phyloP scores from a whole-genome alignment of 1,140 invertebrate genomes.

The Diabrotica undecimpunctata region DNA sequence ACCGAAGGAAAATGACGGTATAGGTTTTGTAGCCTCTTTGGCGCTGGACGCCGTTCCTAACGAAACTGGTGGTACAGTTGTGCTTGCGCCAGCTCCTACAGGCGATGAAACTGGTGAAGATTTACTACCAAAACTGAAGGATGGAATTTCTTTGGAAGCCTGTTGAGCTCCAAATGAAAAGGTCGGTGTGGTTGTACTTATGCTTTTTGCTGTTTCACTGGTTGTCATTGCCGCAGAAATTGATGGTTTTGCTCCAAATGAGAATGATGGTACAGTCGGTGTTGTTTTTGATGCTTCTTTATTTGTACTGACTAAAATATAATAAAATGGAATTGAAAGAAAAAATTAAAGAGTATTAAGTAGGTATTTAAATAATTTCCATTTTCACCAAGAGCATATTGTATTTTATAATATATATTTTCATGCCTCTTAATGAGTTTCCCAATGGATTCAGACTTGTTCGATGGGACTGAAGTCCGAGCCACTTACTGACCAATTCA shows the following conservation, averaged over 20 bases:
- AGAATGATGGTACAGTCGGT: not conserved
- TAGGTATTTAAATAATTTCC: too few relatives aligned
- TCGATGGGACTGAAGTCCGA: too few relatives aligned
- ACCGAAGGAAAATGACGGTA: not conserved
- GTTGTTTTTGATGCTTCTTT: not conserved
- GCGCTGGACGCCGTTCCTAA: too few relatives aligned
- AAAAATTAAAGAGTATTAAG: too few relatives aligned
- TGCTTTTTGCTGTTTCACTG: not conserved
- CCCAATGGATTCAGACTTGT: too few relatives aligned
- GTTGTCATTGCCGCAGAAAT: not conserved
- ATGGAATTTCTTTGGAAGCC: constrained; percentile 8
- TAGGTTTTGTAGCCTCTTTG: not conserved
- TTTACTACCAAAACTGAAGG: constrained; percentile 23
- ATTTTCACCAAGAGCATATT: too few relatives aligned
- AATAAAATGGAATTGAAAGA: not conserved
- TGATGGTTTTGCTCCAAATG: constrained; percentile 7
- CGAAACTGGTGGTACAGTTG: too few relatives aligned
- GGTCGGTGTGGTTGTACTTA: not conserved
- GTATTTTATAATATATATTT: too few relatives aligned
- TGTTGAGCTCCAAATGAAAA: not conserved
- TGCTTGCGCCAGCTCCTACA: too few relatives aligned
- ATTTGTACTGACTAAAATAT: not conserved
- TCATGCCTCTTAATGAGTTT: too few relatives aligned
- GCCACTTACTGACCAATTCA: too few relatives aligned
- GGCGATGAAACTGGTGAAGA: constrained; percentile 29